phyloP scores from a whole-genome alignment of 2,888 invertebrate genomes.

The Drosophila differens region DNA sequence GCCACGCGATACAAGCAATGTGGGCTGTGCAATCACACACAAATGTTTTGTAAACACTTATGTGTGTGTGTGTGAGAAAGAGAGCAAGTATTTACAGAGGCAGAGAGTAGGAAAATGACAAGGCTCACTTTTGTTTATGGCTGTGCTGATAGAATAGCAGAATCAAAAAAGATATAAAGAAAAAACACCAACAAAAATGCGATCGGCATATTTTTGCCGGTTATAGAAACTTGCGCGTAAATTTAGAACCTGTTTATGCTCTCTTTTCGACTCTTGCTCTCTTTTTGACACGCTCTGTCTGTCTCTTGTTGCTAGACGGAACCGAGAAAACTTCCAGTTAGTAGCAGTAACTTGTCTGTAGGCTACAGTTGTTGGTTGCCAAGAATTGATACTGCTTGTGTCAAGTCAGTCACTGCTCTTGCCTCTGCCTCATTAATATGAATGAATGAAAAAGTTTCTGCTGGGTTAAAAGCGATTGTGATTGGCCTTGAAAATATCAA shows the following conservation, averaged over 20 bases:
- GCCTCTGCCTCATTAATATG: constrained; percentile 63
- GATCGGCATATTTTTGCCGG: constrained; percentile 55
- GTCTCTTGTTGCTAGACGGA: constrained; percentile 20
- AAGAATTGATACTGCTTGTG: constrained; percentile 20
- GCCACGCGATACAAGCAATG: constrained; percentile 60
- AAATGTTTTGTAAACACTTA: constrained; percentile 14
- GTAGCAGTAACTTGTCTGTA: constrained; percentile 22
- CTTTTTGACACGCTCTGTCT: not conserved
- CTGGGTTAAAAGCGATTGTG: constrained; percentile 52
- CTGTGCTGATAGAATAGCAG: constrained; percentile 2
- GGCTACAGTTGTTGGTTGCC: constrained; percentile 13
- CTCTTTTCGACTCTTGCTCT: constrained; percentile 5
- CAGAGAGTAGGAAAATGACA: constrained; percentile 6
- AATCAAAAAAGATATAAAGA: not conserved
- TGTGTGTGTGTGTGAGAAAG: not conserved
- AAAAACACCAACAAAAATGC: constrained; percentile 8
- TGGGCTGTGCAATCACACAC: constrained; percentile 41
- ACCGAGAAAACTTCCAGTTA: constrained; percentile 22
- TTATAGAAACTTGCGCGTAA: constrained; percentile 48
- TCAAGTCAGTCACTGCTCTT: not conserved
- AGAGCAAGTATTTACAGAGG: constrained; percentile 11
- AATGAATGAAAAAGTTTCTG: constrained; percentile 61
- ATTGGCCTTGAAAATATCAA: constrained; percentile 65
- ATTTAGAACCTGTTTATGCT: constrained; percentile 62
- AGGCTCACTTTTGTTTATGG: constrained; percentile 49